phyloP scores from a whole-genome alignment of 2,888 invertebrate genomes.

The Pollenia griseotomentosa region DNA sequence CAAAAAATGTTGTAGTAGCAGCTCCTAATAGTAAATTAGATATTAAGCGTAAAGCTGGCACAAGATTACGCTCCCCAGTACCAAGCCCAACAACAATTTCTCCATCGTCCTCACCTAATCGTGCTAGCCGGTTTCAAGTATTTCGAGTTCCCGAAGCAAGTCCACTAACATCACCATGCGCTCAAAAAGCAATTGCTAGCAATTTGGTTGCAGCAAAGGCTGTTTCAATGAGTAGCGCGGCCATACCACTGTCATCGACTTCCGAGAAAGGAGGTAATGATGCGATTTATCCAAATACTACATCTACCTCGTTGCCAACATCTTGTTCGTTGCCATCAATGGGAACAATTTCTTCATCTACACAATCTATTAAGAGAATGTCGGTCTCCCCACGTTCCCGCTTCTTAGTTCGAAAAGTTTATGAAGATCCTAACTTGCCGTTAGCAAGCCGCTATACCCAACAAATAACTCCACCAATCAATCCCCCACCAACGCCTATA shows the following conservation, averaged over 20 bases:
- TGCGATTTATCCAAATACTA: slow-evolving; percentile 76
- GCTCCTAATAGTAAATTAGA: slow-evolving; percentile 80
- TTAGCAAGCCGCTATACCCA: slow-evolving; percentile 77
- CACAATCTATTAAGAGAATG: slow-evolving; percentile 81
- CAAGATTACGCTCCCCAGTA: slow-evolving; percentile 88
- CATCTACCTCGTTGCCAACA: slow-evolving; percentile 78
- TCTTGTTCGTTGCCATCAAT: slow-evolving; percentile 81
- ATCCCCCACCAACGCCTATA: slow-evolving; percentile 81
- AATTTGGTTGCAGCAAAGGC: slow-evolving; percentile 51
- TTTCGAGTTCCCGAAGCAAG: slow-evolving; percentile 83
- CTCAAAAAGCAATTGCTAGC: slow-evolving; percentile 68
- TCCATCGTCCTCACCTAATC: slow-evolving; percentile 89
- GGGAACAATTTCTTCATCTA: slow-evolving; percentile 81
- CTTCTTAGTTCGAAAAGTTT: slow-evolving; percentile 82
- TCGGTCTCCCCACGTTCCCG: slow-evolving; percentile 83
- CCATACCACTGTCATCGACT: slow-evolving; percentile 62
- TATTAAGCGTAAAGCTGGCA: slow-evolving; percentile 83
- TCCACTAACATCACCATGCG: slow-evolving; percentile 80
- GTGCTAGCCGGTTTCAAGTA: slow-evolving; percentile 84
- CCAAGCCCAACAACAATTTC: slow-evolving; percentile 88
- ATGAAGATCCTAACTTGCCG: slow-evolving; percentile 81
- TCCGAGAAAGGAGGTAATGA: slow-evolving; percentile 76
- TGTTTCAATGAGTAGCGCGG: slow-evolving; percentile 57
- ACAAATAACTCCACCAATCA: slow-evolving; percentile 81
- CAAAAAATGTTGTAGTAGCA: slow-evolving; percentile 78